Conservation (phyloP, 92 coral and sea anemone genomes). For the Muricea muricata region DNA sequence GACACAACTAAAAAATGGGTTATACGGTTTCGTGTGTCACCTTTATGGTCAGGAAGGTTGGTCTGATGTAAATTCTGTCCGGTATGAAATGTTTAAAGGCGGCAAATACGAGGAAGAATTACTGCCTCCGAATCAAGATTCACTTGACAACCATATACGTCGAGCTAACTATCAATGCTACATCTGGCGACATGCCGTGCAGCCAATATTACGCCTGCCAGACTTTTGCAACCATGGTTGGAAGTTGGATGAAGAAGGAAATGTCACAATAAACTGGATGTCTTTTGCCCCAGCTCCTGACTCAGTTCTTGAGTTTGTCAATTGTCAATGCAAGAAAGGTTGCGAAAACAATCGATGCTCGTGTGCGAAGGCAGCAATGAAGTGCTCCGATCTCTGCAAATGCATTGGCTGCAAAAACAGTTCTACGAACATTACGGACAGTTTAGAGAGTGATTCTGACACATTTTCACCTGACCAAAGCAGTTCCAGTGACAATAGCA, state of each 20-base stretch:
- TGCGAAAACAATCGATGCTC: slow-evolving; percentile 65
- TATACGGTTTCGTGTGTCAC: slow-evolving; percentile 5
- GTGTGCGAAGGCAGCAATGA: not conserved
- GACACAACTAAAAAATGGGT: not conserved
- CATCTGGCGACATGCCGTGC: slow-evolving; percentile 59
- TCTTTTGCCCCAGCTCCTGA: slow-evolving; percentile 71
- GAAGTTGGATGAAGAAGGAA: slow-evolving; percentile 44
- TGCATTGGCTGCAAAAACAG: slow-evolving; percentile 20
- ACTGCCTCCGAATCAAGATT: slow-evolving; percentile 71
- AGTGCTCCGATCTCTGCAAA: not conserved
- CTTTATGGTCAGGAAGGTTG: not conserved
- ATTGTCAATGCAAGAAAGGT: slow-evolving; percentile 63
- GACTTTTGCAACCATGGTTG: slow-evolving; percentile 46
- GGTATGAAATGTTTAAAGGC: slow-evolving; percentile 59
- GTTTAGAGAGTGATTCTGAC: slow-evolving; percentile 3
- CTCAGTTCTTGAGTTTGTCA: slow-evolving; percentile 57
- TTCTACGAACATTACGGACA: not conserved
- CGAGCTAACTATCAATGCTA: slow-evolving; percentile 61
- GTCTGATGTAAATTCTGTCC: not conserved
- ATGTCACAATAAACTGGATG: slow-evolving; percentile 71
- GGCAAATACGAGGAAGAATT: slow-evolving; percentile 41
- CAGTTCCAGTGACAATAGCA: not conserved
- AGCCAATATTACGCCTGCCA: slow-evolving; percentile 11
- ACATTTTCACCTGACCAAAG: not conserved
- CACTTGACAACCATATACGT: slow-evolving; percentile 53